A percentile compares a stretch with the other conserved stretches of the same genome.
Evolutionary conservation across 2,888 invertebrate species (phyloP).

Genomic region (Hylaea fasciaria): DNA sequence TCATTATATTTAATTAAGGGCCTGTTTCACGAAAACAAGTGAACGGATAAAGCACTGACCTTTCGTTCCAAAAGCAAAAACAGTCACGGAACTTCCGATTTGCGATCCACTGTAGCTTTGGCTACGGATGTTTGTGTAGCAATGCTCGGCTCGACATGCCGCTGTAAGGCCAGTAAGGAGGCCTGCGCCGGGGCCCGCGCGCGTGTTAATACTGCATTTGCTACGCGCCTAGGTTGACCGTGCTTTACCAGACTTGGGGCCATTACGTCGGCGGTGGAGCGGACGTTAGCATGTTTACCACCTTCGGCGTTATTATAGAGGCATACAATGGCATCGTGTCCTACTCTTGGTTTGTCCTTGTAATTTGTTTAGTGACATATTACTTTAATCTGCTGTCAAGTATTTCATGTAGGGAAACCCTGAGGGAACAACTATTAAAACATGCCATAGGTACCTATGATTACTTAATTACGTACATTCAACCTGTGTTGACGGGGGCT

Average conservation of each 20-base stretch:
- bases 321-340: too few relatives aligned
- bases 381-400: too few relatives aligned
- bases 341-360: too few relatives aligned
- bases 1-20: neutral
- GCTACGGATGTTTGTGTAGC: slow-evolving; percentile 16
- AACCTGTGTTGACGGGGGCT: neutral
- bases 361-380: too few relatives aligned
- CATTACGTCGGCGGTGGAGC: neutral
- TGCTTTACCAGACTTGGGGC: slow-evolving; percentile 34
- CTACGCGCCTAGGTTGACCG: slow-evolving; percentile 23
- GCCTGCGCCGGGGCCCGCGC: slow-evolving; percentile 16
- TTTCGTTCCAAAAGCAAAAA: slow-evolving; percentile 19
- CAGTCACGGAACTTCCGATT: slow-evolving; percentile 7
- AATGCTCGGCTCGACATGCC: slow-evolving; percentile 1
- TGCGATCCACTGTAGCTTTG: slow-evolving; percentile 10
- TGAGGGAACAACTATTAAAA: too few relatives aligned
- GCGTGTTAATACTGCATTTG: slow-evolving; percentile 28
- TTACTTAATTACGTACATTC: too few relatives aligned
- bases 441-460: too few relatives aligned
- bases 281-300: too few relatives aligned
- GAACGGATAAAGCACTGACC: slow-evolving; percentile 8
- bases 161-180: slow-evolving; percentile 21
- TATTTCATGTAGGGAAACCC: too few relatives aligned
- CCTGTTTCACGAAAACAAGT: neutral
- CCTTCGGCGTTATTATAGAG: too few relatives aligned